These are phyloP conservation scores for Monodelphis domestica DNA, from an alignment of 2,797 vertebrate species.

Conservation along the genomic window DNA sequence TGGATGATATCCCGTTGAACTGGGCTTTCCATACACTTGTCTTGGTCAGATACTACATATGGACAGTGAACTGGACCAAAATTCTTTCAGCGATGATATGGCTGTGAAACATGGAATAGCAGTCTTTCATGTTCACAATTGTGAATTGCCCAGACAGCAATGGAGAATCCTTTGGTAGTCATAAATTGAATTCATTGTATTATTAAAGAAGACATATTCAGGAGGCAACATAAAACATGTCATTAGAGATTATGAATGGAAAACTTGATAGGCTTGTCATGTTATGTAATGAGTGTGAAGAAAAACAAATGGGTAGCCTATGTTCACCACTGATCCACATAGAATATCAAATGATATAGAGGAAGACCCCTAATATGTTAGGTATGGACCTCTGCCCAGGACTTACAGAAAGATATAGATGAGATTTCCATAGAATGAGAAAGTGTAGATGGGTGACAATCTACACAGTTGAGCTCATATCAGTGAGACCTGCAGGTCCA, in stretches of 20 bases:
- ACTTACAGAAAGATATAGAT: background rate
- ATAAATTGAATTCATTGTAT: background rate
- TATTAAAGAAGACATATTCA: background rate
- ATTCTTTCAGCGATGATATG: background rate
- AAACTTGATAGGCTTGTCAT: background rate
- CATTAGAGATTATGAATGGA: background rate
- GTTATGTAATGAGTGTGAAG: background rate
- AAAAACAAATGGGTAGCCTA: background rate
- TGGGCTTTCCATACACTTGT: background rate
- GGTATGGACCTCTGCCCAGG: background rate
- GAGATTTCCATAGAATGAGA: background rate
- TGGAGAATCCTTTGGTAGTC: background rate
- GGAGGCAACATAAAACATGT: background rate
- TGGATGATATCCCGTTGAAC: background rate
- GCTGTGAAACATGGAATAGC: background rate
- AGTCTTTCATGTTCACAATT: background rate
- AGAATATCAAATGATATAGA: background rate
- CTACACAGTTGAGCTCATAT: background rate
- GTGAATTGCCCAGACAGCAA: background rate
- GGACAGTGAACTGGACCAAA: background rate
- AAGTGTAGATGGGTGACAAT: background rate
- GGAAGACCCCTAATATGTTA: background rate
- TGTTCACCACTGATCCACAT: background rate
- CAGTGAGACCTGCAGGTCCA: background rate
- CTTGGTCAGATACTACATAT: background rate